Evolutionary conservation across 2,888 invertebrate species (phyloP).

Genomic region (Melinaea menophilus): DNA sequence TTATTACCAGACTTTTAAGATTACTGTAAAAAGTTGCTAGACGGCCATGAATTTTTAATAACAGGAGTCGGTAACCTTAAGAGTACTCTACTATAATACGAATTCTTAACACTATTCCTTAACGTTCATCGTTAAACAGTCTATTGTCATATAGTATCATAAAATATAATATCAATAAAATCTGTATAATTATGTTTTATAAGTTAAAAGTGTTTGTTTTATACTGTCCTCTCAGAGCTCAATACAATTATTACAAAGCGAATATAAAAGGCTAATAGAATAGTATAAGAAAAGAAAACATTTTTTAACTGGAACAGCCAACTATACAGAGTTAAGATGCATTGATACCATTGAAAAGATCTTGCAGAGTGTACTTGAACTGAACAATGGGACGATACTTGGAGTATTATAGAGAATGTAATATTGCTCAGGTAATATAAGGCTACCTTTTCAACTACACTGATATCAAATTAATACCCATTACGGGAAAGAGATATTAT

Average conservation of each 20-base stretch:
- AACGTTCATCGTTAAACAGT: no score
- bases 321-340: constrained; percentile 14
- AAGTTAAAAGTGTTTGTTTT: no score
- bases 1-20: no score
- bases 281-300: constrained; percentile 2
- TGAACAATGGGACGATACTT: constrained; percentile 16
- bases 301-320: constrained; percentile 12
- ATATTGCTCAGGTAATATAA: constrained; percentile 15
- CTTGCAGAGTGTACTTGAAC: constrained; percentile 20
- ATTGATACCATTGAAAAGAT: constrained; percentile 15
- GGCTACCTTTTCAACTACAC: background rate
- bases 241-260: background rate
- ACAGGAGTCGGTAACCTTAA: no score
- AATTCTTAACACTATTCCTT: no score
- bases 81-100: no score
- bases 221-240: background rate
- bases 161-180: no score
- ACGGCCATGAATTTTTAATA: no score
- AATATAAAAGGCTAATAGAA: background rate
- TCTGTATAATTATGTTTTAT: no score
- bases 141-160: no score
- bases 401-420: constrained; percentile 19
- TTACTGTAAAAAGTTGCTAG: no score
- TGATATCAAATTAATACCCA: background rate
- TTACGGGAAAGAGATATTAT: no score